These are phyloP conservation scores for Zaprionus capensis DNA, from an alignment of 1,140 invertebrate species.

Conservation along the genomic window DNA sequence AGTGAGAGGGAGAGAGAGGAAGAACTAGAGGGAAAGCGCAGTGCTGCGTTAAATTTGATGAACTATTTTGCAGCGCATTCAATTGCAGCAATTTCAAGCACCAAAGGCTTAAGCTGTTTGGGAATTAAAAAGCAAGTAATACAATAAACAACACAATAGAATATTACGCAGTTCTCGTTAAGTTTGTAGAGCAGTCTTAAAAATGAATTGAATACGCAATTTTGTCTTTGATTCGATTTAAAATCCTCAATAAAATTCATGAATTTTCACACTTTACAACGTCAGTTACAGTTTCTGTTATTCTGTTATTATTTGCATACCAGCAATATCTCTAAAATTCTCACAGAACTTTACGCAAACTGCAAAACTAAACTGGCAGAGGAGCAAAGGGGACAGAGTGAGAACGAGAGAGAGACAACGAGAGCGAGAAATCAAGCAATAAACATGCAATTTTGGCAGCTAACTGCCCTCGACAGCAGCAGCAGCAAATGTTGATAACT, in stretches of 20 bases:
- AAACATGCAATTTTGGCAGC: slow-evolving; percentile 62
- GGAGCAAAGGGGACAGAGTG: not conserved
- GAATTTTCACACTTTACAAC: not conserved
- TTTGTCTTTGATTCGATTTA: too few species aligned
- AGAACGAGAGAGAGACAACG: not conserved
- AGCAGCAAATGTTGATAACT: slow-evolving; percentile 6
- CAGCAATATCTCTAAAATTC: not conserved
- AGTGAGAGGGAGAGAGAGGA: too few species aligned
- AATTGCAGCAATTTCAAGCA: not conserved
- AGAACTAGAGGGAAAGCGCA: not conserved
- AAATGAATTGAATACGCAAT: not conserved
- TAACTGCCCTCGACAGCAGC: slow-evolving; percentile 12
- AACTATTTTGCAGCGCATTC: not conserved
- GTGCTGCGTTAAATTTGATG: too few species aligned
- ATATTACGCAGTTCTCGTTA: too few species aligned
- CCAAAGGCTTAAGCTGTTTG: not conserved
- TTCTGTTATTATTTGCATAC: not conserved
- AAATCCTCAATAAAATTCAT: not conserved
- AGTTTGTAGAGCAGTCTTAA: not conserved
- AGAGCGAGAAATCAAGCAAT: slow-evolving; percentile 44
- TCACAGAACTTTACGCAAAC: not conserved
- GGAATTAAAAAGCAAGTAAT: not conserved
- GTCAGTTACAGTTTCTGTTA: not conserved
- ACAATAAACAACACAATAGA: not conserved
- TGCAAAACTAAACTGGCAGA: not conserved